These are phyloP conservation scores for Cyclophora albipunctata DNA, from an alignment of 2,888 invertebrate genomes.

Conservation along the genomic window DNA sequence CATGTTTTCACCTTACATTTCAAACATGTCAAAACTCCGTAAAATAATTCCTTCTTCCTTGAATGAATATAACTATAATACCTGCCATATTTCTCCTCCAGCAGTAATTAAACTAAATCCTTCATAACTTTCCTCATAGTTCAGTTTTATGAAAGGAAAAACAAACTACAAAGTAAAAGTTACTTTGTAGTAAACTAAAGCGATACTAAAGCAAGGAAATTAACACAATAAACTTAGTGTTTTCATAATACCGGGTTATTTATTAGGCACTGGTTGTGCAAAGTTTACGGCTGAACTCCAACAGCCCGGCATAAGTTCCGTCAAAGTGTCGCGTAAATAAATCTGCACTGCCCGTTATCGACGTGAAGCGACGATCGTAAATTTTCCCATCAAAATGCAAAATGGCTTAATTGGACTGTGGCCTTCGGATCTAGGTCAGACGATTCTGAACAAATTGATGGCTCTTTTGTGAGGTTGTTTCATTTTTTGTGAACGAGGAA, in stretches of 20 bases:
- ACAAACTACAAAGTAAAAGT: slow-evolving; percentile 2
- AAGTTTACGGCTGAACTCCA: not conserved
- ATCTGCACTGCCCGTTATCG: slow-evolving; percentile 44
- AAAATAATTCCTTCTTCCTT: too few species aligned
- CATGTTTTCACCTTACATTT: too few species aligned
- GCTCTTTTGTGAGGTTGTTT: slow-evolving; percentile 55
- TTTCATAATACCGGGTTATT: slow-evolving; percentile 11
- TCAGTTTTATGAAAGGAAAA: slow-evolving; percentile 1
- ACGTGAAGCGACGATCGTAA: slow-evolving; percentile 60
- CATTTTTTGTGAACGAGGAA: slow-evolving; percentile 30
- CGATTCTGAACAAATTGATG: slow-evolving; percentile 66
- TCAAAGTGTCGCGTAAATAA: slow-evolving; percentile 47
- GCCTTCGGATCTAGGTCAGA: slow-evolving; percentile 68
- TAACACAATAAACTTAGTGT: slow-evolving; percentile 12
- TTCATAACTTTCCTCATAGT: too few species aligned
- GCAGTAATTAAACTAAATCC: too few species aligned
- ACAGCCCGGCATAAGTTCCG: slow-evolving; percentile 30
- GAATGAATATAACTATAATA: too few species aligned
- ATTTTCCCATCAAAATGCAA: slow-evolving; percentile 74
- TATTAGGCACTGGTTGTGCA: slow-evolving; percentile 4
- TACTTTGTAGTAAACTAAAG: not conserved
- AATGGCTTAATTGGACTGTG: slow-evolving; percentile 73
- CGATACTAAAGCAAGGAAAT: slow-evolving; percentile 2
- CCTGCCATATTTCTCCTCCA: too few species aligned
- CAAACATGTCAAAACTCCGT: too few species aligned